Evolutionary conservation across 2,888 invertebrate species (phyloP).

Genomic region (Trissonchulus sp.): DNA sequence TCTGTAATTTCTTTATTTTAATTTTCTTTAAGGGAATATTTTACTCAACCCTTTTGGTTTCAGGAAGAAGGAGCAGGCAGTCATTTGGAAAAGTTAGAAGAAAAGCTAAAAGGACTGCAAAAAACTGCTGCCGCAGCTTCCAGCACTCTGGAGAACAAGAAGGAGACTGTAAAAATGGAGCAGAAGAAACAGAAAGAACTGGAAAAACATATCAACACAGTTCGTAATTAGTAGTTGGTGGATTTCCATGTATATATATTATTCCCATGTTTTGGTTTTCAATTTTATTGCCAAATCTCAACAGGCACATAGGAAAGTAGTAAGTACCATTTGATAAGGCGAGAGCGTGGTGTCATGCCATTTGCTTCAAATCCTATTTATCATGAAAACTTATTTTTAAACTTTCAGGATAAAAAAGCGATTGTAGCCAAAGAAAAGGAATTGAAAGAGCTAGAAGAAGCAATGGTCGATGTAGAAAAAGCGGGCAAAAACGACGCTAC

Average conservation of each 20-base stretch:
- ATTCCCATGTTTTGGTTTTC: too few relatives aligned
- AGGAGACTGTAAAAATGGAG: slow-evolving; percentile 64
- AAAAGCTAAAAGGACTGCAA: slow-evolving; percentile 62
- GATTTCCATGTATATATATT: too few relatives aligned
- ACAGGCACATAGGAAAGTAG: too few relatives aligned
- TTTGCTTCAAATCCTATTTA: too few relatives aligned
- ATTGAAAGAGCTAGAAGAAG: slow-evolving; percentile 56
- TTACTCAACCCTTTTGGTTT: too few relatives aligned
- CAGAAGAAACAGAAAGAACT: slow-evolving; percentile 65
- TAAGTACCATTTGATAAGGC: too few relatives aligned
- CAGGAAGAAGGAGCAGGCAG: slow-evolving; percentile 63
- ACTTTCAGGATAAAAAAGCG: slow-evolving; percentile 57
- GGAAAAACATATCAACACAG: slow-evolving; percentile 64
- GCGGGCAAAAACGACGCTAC: slow-evolving; percentile 65
- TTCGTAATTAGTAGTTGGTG: slow-evolving; percentile 41
- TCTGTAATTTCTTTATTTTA: too few relatives aligned
- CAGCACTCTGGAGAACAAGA: slow-evolving; percentile 63
- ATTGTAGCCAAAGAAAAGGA: slow-evolving; percentile 49
- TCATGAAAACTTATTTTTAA: too few relatives aligned
- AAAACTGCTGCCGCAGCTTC: slow-evolving; percentile 64
- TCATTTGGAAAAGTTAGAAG: slow-evolving; percentile 63
- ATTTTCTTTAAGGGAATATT: too few relatives aligned
- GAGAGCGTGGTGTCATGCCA: too few relatives aligned
- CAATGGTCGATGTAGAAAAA: slow-evolving; percentile 65
- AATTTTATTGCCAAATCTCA: too few relatives aligned